Conservation (phyloP, 2,113 vertebrate genomes). For the Rhizomys pruinosus region DNA sequence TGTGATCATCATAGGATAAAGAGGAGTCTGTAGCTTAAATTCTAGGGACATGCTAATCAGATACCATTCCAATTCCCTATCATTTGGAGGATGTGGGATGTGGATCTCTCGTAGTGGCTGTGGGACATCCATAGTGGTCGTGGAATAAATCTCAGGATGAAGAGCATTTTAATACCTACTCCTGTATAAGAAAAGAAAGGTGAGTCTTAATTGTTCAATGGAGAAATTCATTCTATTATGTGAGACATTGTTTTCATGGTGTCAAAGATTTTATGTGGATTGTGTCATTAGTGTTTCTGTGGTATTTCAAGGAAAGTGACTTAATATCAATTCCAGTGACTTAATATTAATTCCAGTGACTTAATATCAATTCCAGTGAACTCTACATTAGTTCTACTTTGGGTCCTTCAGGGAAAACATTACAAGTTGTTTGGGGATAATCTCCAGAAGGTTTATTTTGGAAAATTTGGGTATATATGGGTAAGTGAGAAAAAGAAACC, state of each 20-base stretch:
- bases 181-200: not conserved
- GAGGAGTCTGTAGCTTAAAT: too few relatives aligned
- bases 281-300: not conserved
- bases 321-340: not conserved
- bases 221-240: not conserved
- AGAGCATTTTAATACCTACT: accelerated
- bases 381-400: not conserved
- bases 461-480: not conserved
- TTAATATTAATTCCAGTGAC: not conserved
- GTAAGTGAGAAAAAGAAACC: not conserved
- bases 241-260: not conserved
- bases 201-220: too few relatives aligned
- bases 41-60: accelerated
- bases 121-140: not conserved
- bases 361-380: not conserved
- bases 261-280: not conserved
- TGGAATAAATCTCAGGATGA: not conserved
- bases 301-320: not conserved
- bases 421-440: too few relatives aligned
- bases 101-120: too few relatives aligned
- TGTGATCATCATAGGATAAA: not conserved
- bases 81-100: not conserved
- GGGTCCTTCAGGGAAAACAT: not conserved
- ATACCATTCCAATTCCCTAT: not conserved
- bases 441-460: not conserved